Base-by-base conservation (phyloP, 1,140 invertebrate genomes). In the Diachasmimorpha longicaudata region DNA sequence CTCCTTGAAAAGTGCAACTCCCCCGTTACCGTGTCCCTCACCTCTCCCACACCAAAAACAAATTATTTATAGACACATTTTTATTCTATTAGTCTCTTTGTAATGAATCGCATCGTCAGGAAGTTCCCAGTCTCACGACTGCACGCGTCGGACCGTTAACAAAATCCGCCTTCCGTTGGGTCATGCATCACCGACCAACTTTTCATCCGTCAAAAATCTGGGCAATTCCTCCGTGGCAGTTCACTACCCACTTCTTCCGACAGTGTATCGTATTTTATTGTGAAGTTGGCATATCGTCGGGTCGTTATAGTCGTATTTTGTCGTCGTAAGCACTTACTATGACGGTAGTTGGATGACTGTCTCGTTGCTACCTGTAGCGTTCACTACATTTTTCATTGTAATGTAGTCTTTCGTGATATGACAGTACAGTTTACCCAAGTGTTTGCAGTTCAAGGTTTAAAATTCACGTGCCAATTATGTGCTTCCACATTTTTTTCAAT, bases 71-170 rank as follows among this genome's bases (percentile, higher is more conserved):
- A 75, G 74, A 44, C 19, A 16, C 31, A 3, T 6, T 31, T 31
- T 21, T 39, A 19, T 19, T 63, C 19, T 13, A 63, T 63, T 25
- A 25, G 3, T 0, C 19, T 58, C 19, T 63, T 70, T 75, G 55
- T 70, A 70, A 70, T 70, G 48, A 75, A 75, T 68, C 58, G 11
- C n/a, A 44, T 70, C 42, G 46, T 31, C 68, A 55, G 55, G 14
- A 67, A 42, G 37, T 63, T 25, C 19, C 5, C 44, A 75, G 74
- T 70, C 74, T 70, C 48, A 75, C 74, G 68, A 46, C 70, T 16
- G 19, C 52, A 36, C 44, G 48, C 42, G 74, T 75, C 68, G 70
- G 68, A 70, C 52, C 74, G 74, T 75, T 75, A 67, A 69, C 73
- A 48, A 31, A 68, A 74, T 67, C 55, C 6, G 42, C 68, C 46